phyloP scores from a whole-genome alignment of 2,888 invertebrate species.

The Tetropium fuscum region DNA sequence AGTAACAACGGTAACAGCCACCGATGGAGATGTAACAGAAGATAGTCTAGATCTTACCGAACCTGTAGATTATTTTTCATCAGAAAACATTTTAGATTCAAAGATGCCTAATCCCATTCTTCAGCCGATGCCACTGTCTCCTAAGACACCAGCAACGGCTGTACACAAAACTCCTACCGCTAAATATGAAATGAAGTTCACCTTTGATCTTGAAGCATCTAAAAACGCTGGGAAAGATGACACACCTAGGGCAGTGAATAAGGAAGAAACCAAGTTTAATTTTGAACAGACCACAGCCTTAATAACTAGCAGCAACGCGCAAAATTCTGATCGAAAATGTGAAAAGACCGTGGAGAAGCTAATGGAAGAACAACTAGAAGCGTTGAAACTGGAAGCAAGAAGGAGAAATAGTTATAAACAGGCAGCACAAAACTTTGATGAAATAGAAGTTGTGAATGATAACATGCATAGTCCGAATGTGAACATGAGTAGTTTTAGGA shows the following conservation, averaged over 20 bases:
- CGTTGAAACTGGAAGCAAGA: conserved; percentile 58
- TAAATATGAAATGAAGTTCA: conserved; percentile 71
- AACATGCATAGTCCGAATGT: conserved; percentile 45
- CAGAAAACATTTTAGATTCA: conserved; percentile 58
- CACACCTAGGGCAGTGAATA: conserved; percentile 45
- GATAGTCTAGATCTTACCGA: conserved; percentile 75
- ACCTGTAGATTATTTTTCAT: conserved; percentile 58
- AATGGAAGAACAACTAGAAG: conserved; percentile 61
- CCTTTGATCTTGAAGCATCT: conserved; percentile 59
- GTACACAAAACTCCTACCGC: conserved; percentile 63
- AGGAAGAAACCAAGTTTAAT: conserved; percentile 11
- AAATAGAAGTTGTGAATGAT: conserved; percentile 54
- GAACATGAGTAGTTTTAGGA: conserved; percentile 51
- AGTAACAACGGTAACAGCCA: conserved; percentile 83
- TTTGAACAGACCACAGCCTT: conserved; percentile 7
- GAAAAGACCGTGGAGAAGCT: conserved; percentile 57
- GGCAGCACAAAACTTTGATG: conserved; percentile 60
- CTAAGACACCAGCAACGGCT: conserved; percentile 63
- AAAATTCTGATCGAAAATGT: not conserved
- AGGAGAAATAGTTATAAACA: conserved; percentile 63
- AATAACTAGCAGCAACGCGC: not conserved
- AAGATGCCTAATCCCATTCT: conserved; percentile 52
- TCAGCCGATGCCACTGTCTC: conserved; percentile 58
- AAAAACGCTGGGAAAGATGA: conserved; percentile 32
- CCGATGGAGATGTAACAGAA: conserved; percentile 81